Evolutionary conservation across 2,797 vertebrate species (phyloP).

Genomic region (Pampus argenteus): DNA sequence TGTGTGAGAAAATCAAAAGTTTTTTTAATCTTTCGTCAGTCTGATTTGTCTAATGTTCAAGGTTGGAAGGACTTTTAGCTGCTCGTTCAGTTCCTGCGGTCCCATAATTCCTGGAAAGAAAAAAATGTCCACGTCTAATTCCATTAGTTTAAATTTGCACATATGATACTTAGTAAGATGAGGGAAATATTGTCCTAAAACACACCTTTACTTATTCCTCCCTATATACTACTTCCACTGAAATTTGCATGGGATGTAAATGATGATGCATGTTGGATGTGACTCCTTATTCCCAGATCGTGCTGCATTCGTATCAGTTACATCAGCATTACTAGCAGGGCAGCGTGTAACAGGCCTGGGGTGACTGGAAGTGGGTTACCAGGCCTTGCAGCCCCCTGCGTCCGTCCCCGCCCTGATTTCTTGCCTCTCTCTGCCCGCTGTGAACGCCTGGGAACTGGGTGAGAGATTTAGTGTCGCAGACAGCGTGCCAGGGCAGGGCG

Average conservation of each 20-base stretch:
- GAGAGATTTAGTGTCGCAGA: slow-evolving; percentile 36
- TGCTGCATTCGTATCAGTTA: slow-evolving; percentile 5
- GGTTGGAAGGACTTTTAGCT: neutral
- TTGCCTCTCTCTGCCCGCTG: slow-evolving; percentile 8
- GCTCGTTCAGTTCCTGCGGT: neutral
- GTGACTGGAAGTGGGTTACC: slow-evolving; percentile 56
- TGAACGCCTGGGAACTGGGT: slow-evolving; percentile 58
- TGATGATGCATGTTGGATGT: neutral
- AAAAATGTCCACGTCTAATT: no score
- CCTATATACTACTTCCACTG: neutral
- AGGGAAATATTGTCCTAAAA: no score
- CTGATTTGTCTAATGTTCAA: no score
- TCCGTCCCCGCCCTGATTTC: slow-evolving; percentile 38
- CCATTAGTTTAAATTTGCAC: no score
- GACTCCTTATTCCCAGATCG: neutral
- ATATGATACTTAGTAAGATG: no score
- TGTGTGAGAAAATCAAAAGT: no score
- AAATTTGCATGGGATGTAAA: neutral
- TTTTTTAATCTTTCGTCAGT: no score
- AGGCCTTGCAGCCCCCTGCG: slow-evolving; percentile 31
- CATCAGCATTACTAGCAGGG: slow-evolving; percentile 5
- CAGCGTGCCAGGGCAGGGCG: slow-evolving; percentile 39
- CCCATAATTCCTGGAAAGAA: neutral
- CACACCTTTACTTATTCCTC: no score
- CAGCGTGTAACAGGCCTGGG: slow-evolving; percentile 2